phyloP scores from a whole-genome alignment of 2,797 vertebrate genomes.

The Sebastes flavidus region DNA sequence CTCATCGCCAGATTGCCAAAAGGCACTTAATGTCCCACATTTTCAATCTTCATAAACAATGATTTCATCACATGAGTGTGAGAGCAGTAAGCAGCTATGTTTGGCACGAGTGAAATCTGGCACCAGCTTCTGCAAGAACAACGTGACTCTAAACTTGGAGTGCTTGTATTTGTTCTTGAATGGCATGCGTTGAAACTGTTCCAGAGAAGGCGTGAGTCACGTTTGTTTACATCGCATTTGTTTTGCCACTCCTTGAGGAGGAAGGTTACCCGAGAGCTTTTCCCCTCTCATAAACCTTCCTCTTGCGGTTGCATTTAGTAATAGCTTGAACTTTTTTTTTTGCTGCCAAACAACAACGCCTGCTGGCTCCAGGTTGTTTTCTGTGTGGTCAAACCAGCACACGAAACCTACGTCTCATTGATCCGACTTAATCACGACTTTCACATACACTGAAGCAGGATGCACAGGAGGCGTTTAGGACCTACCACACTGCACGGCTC shows the following conservation, averaged over 20 bases:
- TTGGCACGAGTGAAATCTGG: slow-evolving; percentile 14
- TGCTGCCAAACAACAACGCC: not conserved
- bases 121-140: not conserved
- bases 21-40: not conserved
- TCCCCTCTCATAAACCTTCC: not conserved
- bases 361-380: not conserved
- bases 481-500: slow-evolving; percentile 64
- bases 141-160: not conserved
- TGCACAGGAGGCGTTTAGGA: slow-evolving; percentile 43
- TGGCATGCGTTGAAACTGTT: not conserved
- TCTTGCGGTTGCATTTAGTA: not conserved
- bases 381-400: not conserved
- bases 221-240: not conserved
- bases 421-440: not conserved
- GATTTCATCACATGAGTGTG: slow-evolving; percentile 18
- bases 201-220: not conserved
- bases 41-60: slow-evolving; percentile 20
- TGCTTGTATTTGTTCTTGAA: slow-evolving; percentile 6
- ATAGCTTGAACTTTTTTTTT: not conserved
- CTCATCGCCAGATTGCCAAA: slow-evolving; percentile 4
- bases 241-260: not conserved
- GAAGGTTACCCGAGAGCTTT: not conserved
- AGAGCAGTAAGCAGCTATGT: slow-evolving; percentile 7
- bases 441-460: slow-evolving; percentile 4
- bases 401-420: not conserved